A percentile compares a stretch with the other conserved stretches of the same genome.
Conservation (phyloP, 1,140 invertebrate genomes). For the Diabrotica virgifera region DNA sequence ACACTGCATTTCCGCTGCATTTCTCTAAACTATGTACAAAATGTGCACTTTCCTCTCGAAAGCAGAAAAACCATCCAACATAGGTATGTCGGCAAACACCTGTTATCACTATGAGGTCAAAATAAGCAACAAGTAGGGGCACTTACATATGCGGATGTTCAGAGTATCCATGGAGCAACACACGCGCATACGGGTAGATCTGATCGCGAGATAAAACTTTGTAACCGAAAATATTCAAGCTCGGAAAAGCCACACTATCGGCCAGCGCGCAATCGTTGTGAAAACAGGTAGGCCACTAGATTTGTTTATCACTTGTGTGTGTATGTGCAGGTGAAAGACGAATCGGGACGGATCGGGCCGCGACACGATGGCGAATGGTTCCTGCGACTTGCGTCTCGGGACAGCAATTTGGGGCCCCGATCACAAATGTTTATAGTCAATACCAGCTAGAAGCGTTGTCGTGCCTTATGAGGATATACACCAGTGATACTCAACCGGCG, state of each 20-base stretch:
- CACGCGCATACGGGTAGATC: background rate
- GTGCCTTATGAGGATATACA: too few species aligned
- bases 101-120: background rate
- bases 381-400: too few species aligned
- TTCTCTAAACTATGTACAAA: too few species aligned
- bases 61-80: too few species aligned
- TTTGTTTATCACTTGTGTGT: background rate
- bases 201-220: background rate
- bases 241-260: background rate
- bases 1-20: too few species aligned
- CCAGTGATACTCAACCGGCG: too few species aligned
- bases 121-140: background rate
- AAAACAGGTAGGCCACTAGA: constrained; percentile 1
- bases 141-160: background rate
- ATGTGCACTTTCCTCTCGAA: too few species aligned
- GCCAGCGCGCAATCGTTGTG: background rate
- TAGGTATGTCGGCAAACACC: background rate
- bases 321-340: background rate
- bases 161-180: background rate
- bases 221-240: background rate
- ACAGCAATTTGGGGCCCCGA: too few species aligned
- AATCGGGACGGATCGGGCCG: background rate
- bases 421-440: too few species aligned
- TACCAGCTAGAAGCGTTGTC: too few species aligned
- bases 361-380: too few species aligned